phyloP scores from a whole-genome alignment of 92 coral and sea anemone genomes.

The Blastomussa wellsi region DNA sequence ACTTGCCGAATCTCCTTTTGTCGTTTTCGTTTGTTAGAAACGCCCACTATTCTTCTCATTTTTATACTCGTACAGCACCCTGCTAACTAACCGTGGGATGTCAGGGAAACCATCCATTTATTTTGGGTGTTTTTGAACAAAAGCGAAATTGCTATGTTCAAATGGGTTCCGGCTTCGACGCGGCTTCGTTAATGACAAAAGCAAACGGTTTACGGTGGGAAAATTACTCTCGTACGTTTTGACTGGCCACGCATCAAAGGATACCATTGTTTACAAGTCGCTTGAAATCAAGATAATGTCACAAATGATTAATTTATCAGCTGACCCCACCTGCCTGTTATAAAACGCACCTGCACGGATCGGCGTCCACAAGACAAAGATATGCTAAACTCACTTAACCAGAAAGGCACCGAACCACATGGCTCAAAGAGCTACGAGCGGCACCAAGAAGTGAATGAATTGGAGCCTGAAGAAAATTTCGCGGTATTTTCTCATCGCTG shows the following conservation, averaged over 20 bases:
- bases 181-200: neutral
- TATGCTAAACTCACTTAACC: neutral
- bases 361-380: slow-evolving; percentile 23
- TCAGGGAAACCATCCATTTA: neutral
- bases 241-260: slow-evolving; percentile 29
- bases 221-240: neutral
- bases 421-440: slow-evolving; percentile 4
- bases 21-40: slow-evolving; percentile 9
- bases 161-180: neutral
- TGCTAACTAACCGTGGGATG: neutral
- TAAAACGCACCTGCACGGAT: slow-evolving; percentile 19
- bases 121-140: neutral
- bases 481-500: neutral
- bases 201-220: neutral
- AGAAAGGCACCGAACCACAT: neutral
- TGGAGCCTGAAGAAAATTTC: neutral
- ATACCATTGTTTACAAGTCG: slow-evolving; percentile 30
- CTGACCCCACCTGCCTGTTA: slow-evolving; percentile 27
- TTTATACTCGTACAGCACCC: slow-evolving; percentile 4
- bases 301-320: slow-evolving; percentile 23
- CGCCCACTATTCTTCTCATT: neutral
- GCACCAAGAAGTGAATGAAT: neutral
- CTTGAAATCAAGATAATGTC: slow-evolving; percentile 34
- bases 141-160: neutral
- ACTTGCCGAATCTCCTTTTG: neutral